These are phyloP conservation scores for Tenualosa thibaudeaui DNA, from an alignment of 2,797 vertebrate species.

Conservation along the genomic window DNA sequence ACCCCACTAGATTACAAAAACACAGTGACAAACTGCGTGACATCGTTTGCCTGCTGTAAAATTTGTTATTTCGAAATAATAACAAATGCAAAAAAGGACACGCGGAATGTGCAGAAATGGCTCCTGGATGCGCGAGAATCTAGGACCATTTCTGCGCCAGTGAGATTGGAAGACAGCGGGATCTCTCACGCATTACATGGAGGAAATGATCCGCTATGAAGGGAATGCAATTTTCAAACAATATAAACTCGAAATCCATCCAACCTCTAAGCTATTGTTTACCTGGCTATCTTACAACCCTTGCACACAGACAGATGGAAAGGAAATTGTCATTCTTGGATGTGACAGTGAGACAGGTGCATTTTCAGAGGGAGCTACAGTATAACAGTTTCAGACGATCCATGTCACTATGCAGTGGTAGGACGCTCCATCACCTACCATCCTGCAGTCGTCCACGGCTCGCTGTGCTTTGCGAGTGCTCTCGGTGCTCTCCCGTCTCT, in stretches of 20 bases:
- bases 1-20: not conserved
- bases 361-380: not conserved
- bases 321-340: not conserved
- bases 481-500: conserved; percentile 84
- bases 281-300: not conserved
- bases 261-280: not conserved
- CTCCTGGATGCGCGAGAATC: not conserved
- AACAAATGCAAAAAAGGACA: not conserved
- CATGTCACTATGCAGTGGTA: conserved; percentile 16
- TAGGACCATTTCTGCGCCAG: conserved; percentile 16
- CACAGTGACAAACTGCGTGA: not conserved
- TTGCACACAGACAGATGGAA: not conserved
- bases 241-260: not conserved
- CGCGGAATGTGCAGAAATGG: not conserved
- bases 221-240: not conserved
- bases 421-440: conserved; percentile 74
- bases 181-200: conserved; percentile 12
- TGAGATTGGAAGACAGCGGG: conserved; percentile 11
- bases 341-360: not conserved
- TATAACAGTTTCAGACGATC: conserved; percentile 5
- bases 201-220: not conserved
- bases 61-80: not conserved
- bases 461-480: conserved; percentile 73
- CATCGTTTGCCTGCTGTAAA: not conserved
- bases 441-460: conserved; percentile 88